Evolutionary conservation across 2,888 invertebrate species (phyloP).

Genomic region (Didymodactylos carnosus): DNA sequence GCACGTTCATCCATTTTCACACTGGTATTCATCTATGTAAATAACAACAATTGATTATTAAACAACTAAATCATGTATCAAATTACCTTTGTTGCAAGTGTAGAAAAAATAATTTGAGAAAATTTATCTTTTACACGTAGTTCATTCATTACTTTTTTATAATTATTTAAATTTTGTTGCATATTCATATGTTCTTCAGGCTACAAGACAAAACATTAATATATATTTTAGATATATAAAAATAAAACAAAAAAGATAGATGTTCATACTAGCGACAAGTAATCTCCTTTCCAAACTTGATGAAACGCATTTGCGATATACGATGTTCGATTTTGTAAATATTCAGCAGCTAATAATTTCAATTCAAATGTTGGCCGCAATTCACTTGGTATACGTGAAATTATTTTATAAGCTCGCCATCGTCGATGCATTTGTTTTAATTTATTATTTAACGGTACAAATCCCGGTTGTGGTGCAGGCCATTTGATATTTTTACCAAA

Average conservation of each 20-base stretch:
- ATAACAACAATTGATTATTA: not conserved
- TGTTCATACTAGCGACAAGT: conserved; percentile 45
- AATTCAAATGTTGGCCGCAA: conserved; percentile 71
- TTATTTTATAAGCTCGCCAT: conserved; percentile 69
- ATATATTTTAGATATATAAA: conserved; percentile 1
- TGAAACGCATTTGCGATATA: conserved; percentile 41
- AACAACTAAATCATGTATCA: not conserved
- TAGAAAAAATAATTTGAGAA: not conserved
- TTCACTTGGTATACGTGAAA: conserved; percentile 54
- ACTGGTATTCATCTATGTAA: conserved; percentile 43
- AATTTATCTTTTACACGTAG: conserved; percentile 5
- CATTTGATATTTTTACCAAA: conserved; percentile 58
- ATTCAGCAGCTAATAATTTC: conserved; percentile 56
- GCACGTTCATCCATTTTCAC: conserved; percentile 67
- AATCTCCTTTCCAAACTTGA: conserved; percentile 64
- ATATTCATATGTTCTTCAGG: conserved; percentile 8
- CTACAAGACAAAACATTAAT: conserved; percentile 5
- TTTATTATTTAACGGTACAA: conserved; percentile 41
- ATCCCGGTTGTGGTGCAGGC: conserved; percentile 56
- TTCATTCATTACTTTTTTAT: conserved; percentile 3
- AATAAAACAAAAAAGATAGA: not conserved
- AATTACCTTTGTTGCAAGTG: conserved; percentile 3
- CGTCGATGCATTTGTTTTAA: conserved; percentile 27
- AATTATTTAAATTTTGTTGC: not conserved
- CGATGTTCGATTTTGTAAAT: conserved; percentile 43